Evolutionary conservation across 2,888 invertebrate species (phyloP), one percentile per base, ranked within the genome.

Genomic region (Cryptocheilus praepositus): DNA sequence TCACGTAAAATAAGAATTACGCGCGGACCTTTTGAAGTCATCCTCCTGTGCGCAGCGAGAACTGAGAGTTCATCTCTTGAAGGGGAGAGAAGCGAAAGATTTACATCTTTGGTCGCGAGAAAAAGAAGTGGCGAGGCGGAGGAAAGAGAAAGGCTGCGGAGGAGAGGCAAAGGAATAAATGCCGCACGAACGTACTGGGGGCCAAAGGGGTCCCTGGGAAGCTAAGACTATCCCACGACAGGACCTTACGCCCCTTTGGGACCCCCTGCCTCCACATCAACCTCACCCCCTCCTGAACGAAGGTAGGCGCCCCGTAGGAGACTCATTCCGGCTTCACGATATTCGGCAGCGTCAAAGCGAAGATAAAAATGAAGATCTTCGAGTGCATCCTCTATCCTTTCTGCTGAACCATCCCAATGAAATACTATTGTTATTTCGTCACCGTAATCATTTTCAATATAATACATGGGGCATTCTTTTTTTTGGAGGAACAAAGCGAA

Each of bases 181-280:
- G 73, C 63, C 61, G 70, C 67, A 59, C 70, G 62, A 71, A 61
- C 62, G 64, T 65, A 73, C 63, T 59, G 63, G 56, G 59, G 71
- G 71, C 71, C 74, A 73, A 73, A 73, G 65, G 66, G 74, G 68
- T 74, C 63, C 58, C 66, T 73, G 74, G 68, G 74, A 74, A 74
- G 61, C 73, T 25, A 19, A 51, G 65, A 73, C 59, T 68, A 71
- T 74, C 74, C 74, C 74, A 74, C 74, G 74, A 66, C 63, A 71
- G 71, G 74, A 73, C 68, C 61, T 71, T 44, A 53, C 51, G 53
- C 71, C 66, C 73, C 66, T 71, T 64, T 57, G 57, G 54, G 49
- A 57, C 57, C n/a, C 55, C 44, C 28, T 11, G 36, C 46, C 56
- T 56, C 56, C 21, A 44, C 21, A 21, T 44, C 16, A n/a, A n/a